These are phyloP conservation scores for Megathymus violae DNA, from an alignment of 1,140 invertebrate species.

Conservation along the genomic window DNA sequence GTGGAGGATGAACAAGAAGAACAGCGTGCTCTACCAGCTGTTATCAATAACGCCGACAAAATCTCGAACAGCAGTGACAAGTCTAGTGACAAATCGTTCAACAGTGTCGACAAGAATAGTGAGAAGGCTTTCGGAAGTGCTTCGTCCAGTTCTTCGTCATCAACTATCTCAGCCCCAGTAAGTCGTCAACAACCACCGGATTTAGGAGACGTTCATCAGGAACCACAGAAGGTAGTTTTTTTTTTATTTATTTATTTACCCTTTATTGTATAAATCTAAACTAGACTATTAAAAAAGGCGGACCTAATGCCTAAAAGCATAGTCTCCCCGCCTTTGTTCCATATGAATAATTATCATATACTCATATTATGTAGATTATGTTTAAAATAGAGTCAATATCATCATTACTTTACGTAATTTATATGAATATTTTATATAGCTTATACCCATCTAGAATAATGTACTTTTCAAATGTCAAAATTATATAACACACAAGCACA, in stretches of 20 bases:
- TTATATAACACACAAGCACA: too few relatives aligned
- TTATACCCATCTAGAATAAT: too few relatives aligned
- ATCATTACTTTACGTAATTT: too few relatives aligned
- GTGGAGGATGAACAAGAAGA: conserved; percentile 87
- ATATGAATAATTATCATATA: too few relatives aligned
- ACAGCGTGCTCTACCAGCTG: conserved; percentile 82
- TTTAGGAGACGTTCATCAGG: conserved; percentile 70
- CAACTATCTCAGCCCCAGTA: conserved; percentile 63
- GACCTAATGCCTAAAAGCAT: too few relatives aligned
- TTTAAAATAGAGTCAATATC: too few relatives aligned
- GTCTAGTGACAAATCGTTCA: conserved; percentile 67
- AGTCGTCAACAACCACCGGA: conserved; percentile 67
- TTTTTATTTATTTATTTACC: conserved; percentile 5
- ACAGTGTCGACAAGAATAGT: conserved; percentile 70
- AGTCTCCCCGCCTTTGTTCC: too few relatives aligned
- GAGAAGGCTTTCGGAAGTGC: conserved; percentile 76
- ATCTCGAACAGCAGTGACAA: conserved; percentile 72
- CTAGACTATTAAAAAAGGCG: too few relatives aligned
- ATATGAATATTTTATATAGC: too few relatives aligned
- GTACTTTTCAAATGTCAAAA: too few relatives aligned
- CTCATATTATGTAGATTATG: too few relatives aligned
- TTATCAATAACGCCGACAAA: conserved; percentile 68
- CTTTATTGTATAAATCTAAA: too few relatives aligned
- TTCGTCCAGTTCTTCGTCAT: conserved; percentile 69
- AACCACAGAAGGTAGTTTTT: conserved; percentile 62